Evolutionary conservation across 2,113 vertebrate genomes (phyloP), one percentile per base, ranked within the genome.

Genomic region (Bostrychus sinensis): DNA sequence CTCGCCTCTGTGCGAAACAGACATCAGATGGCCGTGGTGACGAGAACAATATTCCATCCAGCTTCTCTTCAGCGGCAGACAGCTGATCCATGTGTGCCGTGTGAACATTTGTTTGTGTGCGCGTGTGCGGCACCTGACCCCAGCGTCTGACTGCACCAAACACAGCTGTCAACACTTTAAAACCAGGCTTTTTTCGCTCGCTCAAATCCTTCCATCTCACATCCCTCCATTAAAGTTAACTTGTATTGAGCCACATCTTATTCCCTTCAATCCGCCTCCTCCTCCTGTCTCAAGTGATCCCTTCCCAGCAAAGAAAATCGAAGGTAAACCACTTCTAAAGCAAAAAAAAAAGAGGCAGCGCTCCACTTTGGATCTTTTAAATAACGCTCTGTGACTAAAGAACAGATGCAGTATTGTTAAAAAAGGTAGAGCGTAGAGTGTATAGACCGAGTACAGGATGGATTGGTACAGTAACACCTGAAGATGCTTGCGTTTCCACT

Each of bases 21-120:
- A 83, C 81, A 86, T 90, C 89, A 89, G 88, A 90, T 88, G 88
- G 81, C 66, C 58, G 28, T 69, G 43, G 53, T 82, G 81, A 81
- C 80, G 62, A 86, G 80, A 87, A 80, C 79, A 83, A 82, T 83
- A 86, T 86, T 62, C 77, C 83, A 84, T 86, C 78, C 83, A 81
- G 84, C 80, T 84, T 78, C 80, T 76, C 77, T 75, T 76, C 74
- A 80, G 81, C 65, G 22, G 62, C 77, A 71, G 74, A 68, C 76
- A 55, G 69, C 72, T 77, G 72, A 73, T 67, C 51, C 67, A 34
- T 61, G 75, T 63, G 60, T 56, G 76, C 41, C 4, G 9, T 39
- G 57, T 23, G 56, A 34, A 36, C 28, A 41, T 64, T 58, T 84
- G 83, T 78, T 66, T 81, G 75, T 63, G 80, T 48, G 63, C 8